These are phyloP conservation scores for Drosophila formosana DNA, from an alignment of 2,888 invertebrate genomes.

Conservation along the genomic window DNA sequence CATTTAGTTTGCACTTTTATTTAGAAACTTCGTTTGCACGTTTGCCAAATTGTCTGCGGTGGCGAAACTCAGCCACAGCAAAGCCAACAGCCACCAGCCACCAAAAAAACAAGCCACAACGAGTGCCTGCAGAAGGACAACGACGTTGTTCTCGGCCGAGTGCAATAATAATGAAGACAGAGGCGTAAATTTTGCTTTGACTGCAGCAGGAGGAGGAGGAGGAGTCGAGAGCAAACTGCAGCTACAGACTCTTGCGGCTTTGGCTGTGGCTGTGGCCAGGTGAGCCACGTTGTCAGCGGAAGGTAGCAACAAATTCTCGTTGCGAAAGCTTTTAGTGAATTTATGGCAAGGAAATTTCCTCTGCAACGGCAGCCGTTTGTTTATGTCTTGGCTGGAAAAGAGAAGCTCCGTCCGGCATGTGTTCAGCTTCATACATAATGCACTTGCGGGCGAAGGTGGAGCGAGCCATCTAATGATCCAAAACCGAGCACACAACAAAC, in stretches of 20 bases:
- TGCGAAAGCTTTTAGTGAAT: constrained; percentile 79
- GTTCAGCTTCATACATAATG: constrained; percentile 60
- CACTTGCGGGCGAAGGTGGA: constrained; percentile 42
- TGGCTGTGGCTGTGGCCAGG: constrained; percentile 51
- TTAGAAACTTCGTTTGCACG: constrained; percentile 81
- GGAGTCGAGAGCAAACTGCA: neutral
- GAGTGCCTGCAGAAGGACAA: constrained; percentile 26
- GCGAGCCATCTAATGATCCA: constrained; percentile 58
- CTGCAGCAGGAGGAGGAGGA: constrained; percentile 28
- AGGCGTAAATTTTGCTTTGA: constrained; percentile 81
- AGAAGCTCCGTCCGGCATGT: constrained; percentile 31
- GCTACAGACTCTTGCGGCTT: constrained; percentile 21
- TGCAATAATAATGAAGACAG: constrained; percentile 81
- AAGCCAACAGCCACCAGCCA: constrained; percentile 8
- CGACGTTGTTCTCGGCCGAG: constrained; percentile 51
- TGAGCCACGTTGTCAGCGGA: constrained; percentile 82
- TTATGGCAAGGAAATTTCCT: constrained; percentile 78
- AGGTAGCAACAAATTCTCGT: constrained; percentile 81
- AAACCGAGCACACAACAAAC: constrained; percentile 32
- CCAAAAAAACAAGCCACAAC: constrained; percentile 8
- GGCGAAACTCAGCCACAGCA: constrained; percentile 48
- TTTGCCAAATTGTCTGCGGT: constrained; percentile 82
- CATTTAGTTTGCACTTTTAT: constrained; percentile 81
- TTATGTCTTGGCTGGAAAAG: constrained; percentile 55
- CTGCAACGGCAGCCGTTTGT: constrained; percentile 51